Evolutionary conservation across 2,888 invertebrate species (phyloP).

Genomic region (Podabrus alpinus): DNA sequence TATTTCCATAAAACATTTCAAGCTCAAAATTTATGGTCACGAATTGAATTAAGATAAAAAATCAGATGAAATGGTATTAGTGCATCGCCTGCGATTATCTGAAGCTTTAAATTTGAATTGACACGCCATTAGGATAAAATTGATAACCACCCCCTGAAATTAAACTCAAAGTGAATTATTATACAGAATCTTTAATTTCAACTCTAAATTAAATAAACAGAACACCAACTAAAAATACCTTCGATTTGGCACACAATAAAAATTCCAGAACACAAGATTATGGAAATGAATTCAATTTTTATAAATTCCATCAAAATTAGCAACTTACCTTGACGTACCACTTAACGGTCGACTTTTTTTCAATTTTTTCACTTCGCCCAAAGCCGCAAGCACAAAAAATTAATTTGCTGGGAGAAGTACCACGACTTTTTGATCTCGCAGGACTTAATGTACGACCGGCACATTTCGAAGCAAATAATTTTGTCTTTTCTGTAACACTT

Average conservation of each 20-base stretch:
- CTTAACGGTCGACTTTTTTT: slow-evolving; percentile 61
- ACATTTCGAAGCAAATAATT: slow-evolving; percentile 49
- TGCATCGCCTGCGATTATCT: background rate
- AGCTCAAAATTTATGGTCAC: background rate
- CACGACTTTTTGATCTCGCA: slow-evolving; percentile 39
- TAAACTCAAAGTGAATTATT: background rate
- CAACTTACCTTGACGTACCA: slow-evolving; percentile 76
- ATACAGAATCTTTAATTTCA: background rate
- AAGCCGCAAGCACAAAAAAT: slow-evolving; percentile 51
- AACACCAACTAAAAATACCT: background rate
- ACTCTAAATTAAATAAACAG: background rate
- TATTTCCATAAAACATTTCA: background rate
- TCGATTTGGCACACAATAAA: background rate
- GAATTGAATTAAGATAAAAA: background rate
- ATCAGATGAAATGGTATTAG: background rate
- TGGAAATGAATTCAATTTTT: slow-evolving; percentile 5
- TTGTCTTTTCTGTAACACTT: slow-evolving; percentile 48
- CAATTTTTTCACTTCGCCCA: slow-evolving; percentile 48
- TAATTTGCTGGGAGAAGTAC: slow-evolving; percentile 43
- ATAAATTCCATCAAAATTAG: slow-evolving; percentile 17
- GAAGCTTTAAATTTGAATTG: background rate
- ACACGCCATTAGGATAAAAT: background rate
- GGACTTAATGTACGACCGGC: slow-evolving; percentile 39
- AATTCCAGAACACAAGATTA: background rate
- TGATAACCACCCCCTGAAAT: background rate